Conservation (phyloP, 2,113 vertebrate genomes). For the Danionella cerebrum region DNA sequence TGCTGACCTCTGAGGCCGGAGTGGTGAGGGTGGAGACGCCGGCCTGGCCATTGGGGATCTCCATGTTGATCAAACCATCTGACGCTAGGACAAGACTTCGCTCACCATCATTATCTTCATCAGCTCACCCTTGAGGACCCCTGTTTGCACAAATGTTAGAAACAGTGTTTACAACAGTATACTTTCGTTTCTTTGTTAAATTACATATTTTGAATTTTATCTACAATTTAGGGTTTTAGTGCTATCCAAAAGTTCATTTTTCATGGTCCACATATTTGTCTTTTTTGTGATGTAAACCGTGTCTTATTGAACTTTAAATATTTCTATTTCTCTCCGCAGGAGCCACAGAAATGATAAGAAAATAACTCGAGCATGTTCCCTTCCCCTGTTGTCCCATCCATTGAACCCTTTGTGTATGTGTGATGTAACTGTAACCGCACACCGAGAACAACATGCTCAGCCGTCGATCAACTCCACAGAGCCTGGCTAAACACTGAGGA, state of each 20-base stretch:
- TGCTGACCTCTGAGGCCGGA: slow-evolving; percentile 80
- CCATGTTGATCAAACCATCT: slow-evolving; percentile 87
- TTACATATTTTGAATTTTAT: no score
- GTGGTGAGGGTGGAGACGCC: slow-evolving; percentile 66
- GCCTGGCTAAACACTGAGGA: background rate
- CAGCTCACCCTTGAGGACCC: slow-evolving; percentile 63
- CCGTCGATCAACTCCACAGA: background rate
- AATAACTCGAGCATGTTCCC: no score
- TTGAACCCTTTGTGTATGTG: background rate
- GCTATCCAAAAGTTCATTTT: no score
- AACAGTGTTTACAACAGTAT: no score
- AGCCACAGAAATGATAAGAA: no score
- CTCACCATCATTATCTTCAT: slow-evolving; percentile 68
- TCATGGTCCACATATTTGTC: no score
- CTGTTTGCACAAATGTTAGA: slow-evolving; percentile 39
- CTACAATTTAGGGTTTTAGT: no score
- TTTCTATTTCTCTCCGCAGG: no score
- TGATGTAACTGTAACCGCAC: background rate
- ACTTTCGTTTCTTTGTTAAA: no score
- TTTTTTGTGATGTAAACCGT: no score
- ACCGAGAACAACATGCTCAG: background rate
- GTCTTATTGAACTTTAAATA: no score
- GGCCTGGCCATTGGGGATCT: slow-evolving; percentile 86
- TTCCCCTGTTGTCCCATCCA: no score
- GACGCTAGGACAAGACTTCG: slow-evolving; percentile 59